Conservation (phyloP, 1,140 invertebrate genomes). For the Protaetia brevitarsis region DNA sequence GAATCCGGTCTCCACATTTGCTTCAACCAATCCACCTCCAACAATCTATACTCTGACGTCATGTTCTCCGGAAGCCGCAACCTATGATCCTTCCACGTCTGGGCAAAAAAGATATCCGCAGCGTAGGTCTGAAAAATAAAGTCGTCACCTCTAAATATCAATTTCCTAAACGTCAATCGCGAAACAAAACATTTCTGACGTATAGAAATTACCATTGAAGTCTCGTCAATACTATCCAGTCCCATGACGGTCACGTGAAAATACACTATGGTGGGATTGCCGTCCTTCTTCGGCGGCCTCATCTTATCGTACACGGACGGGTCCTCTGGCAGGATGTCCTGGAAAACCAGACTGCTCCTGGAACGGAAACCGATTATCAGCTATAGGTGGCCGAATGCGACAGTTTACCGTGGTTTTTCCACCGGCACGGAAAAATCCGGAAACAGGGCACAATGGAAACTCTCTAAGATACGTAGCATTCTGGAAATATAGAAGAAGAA, state of each 20-base stretch:
- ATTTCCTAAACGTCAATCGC: neutral
- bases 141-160: neutral
- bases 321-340: conserved; percentile 81
- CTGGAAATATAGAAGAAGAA: conserved; percentile 3
- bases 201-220: conserved; percentile 76
- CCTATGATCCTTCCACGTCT: conserved; percentile 87
- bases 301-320: conserved; percentile 86
- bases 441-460: neutral
- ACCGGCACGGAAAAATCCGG: neutral
- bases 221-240: conserved; percentile 88
- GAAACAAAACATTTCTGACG: too few species aligned
- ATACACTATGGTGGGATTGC: conserved; percentile 79
- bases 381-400: neutral
- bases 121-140: conserved; percentile 69
- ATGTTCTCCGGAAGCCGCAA: conserved; percentile 85
- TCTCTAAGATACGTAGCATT: conserved; percentile 1
- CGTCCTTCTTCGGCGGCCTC: conserved; percentile 83
- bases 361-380: conserved; percentile 36
- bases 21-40: conserved; percentile 85
- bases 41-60: conserved; percentile 82
- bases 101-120: conserved; percentile 87
- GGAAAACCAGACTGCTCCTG: conserved; percentile 73
- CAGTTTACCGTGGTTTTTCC: neutral
- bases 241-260: conserved; percentile 93
- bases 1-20: conserved; percentile 90